phyloP scores from a whole-genome alignment of 2,888 invertebrate genomes.

The Cataglyphis cursor region DNA sequence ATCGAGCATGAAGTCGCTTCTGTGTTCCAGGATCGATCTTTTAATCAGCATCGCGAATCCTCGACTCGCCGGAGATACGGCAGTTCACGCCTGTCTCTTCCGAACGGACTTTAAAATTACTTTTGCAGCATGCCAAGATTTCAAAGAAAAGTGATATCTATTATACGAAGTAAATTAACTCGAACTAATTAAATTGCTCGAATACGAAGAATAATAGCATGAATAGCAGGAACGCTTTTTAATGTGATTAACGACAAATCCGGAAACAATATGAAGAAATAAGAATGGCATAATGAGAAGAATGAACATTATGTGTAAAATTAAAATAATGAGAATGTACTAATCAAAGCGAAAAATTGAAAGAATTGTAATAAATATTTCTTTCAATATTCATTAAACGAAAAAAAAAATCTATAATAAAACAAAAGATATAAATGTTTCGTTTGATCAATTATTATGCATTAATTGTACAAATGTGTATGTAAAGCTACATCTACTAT shows the following conservation, averaged over 20 bases:
- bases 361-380: not conserved
- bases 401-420: not conserved
- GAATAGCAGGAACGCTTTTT: constrained; percentile 24
- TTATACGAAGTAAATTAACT: constrained; percentile 35
- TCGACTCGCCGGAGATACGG: constrained; percentile 14
- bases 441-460: not conserved
- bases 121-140: constrained; percentile 16
- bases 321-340: not conserved
- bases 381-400: not conserved
- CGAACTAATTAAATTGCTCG: constrained; percentile 40
- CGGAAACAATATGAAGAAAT: not conserved
- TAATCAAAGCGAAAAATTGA: not conserved
- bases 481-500: not conserved
- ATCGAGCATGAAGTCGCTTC: constrained; percentile 55
- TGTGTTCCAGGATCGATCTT: constrained; percentile 42
- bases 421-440: not conserved
- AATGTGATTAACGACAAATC: constrained; percentile 28
- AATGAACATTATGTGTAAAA: not conserved
- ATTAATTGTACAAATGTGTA: not conserved
- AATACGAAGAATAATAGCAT: constrained; percentile 9
- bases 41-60: constrained; percentile 29
- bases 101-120: constrained; percentile 23
- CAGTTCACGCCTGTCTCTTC: constrained; percentile 34
- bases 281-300: not conserved
- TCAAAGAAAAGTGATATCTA: constrained; percentile 38